Conservation (phyloP, 2,888 invertebrate genomes). For the Merodon equestris region DNA sequence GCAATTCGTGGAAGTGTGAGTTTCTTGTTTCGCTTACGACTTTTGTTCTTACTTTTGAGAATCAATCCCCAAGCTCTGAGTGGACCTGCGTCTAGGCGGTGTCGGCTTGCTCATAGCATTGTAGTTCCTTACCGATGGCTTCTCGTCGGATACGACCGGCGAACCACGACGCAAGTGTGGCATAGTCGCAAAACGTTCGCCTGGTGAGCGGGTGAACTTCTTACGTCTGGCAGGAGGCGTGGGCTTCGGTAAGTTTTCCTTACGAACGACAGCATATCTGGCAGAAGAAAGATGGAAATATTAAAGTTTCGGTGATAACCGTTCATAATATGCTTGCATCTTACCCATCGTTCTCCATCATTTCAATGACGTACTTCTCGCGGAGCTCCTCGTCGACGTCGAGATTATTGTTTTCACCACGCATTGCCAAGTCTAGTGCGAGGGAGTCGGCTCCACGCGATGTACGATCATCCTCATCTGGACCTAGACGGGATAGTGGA, state of each 20-base stretch:
- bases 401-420: conserved; percentile 69
- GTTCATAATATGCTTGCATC: conserved; percentile 42
- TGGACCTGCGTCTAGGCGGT: conserved; percentile 83
- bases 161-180: conserved; percentile 79
- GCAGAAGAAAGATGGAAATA: conserved; percentile 73
- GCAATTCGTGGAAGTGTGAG: conserved; percentile 48
- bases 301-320: conserved; percentile 19
- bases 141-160: conserved; percentile 81
- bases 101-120: conserved; percentile 79
- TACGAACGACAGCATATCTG: conserved; percentile 89
- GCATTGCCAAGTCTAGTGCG: conserved; percentile 78
- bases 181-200: conserved; percentile 85
- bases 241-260: conserved; percentile 83
- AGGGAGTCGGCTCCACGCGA: conserved; percentile 86
- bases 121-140: conserved; percentile 82
- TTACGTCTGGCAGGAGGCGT: conserved; percentile 82
- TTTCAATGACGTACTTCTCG: conserved; percentile 76
- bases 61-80: conserved; percentile 80
- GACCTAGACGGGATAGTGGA: conserved; percentile 80
- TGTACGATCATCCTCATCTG: conserved; percentile 84
- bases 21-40: conserved; percentile 11
- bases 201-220: conserved; percentile 81
- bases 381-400: conserved; percentile 68
- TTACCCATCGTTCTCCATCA: conserved; percentile 78
- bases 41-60: conserved; percentile 71